Evolutionary conservation across 2,113 vertebrate genomes (phyloP).

Genomic region (Panurus biarmicus): DNA sequence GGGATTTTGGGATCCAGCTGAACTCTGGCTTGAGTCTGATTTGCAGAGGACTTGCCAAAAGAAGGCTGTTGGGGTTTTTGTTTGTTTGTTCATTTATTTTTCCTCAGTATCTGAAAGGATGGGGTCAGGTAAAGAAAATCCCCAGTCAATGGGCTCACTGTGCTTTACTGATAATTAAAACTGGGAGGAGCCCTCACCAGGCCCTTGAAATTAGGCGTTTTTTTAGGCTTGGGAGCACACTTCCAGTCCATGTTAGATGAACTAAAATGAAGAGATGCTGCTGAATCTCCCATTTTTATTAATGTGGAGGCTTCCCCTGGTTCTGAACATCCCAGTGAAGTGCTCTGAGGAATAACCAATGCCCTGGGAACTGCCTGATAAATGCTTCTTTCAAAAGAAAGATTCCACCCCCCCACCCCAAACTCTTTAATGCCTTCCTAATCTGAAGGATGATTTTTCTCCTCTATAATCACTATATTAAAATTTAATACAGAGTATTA

Average conservation of each 20-base stretch:
- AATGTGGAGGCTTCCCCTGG: neutral
- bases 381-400: neutral
- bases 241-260: neutral
- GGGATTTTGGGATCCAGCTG: neutral
- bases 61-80: neutral
- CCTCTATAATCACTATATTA: slow-evolving; percentile 64
- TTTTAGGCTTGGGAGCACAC: neutral
- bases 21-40: neutral
- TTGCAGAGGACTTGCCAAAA: neutral
- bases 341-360: neutral
- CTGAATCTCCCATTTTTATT: neutral
- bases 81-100: neutral
- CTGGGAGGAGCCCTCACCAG: neutral
- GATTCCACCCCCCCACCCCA: neutral
- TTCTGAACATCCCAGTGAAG: neutral
- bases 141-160: neutral
- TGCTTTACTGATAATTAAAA: neutral
- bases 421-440: slow-evolving; percentile 43
- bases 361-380: neutral
- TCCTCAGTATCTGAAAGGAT: neutral
- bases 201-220: neutral
- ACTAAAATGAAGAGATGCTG: neutral
- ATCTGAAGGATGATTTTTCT: slow-evolving; percentile 63
- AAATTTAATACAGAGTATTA: slow-evolving; percentile 66
- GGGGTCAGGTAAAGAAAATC: neutral